These are phyloP conservation scores for Drosophila mojavensis DNA, from an alignment of 1,140 invertebrate species.

Conservation along the genomic window DNA sequence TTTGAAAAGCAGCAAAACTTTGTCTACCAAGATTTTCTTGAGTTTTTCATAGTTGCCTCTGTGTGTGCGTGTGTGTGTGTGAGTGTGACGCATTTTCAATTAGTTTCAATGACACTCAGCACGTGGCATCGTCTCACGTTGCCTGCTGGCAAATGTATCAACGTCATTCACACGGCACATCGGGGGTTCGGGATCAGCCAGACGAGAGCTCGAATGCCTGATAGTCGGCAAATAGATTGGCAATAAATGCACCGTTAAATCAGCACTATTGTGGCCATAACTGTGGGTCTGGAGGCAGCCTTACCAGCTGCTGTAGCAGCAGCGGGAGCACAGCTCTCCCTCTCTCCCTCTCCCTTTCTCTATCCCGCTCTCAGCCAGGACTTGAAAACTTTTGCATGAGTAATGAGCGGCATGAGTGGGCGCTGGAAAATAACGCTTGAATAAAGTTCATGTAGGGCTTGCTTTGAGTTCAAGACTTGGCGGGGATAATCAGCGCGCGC, in stretches of 20 bases:
- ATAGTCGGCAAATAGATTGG: slow-evolving; percentile 66
- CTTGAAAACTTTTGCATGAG: slow-evolving; percentile 48
- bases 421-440: background rate
- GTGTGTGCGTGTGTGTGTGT: slow-evolving; percentile 6
- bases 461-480: too few species aligned
- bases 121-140: slow-evolving; percentile 46
- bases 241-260: slow-evolving; percentile 69
- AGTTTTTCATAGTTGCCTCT: slow-evolving; percentile 35
- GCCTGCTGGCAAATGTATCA: slow-evolving; percentile 55
- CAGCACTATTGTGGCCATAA: slow-evolving; percentile 42
- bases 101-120: slow-evolving; percentile 68
- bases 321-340: background rate
- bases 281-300: background rate
- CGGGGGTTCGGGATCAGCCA: background rate
- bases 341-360: background rate
- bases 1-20: slow-evolving; percentile 62
- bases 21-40: slow-evolving; percentile 53
- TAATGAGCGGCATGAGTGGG: slow-evolving; percentile 22
- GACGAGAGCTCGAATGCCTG: background rate
- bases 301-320: background rate
- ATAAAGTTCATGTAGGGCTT: slow-evolving; percentile 1
- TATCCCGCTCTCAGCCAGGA: background rate
- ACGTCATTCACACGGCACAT: slow-evolving; percentile 40
- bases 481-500: too few species aligned
- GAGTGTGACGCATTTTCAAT: slow-evolving; percentile 61